Percentiles rank a stretch among this genome's conserved stretches.
Evolutionary conservation across 2,797 vertebrate species (phyloP).

Genomic region (Notolabrus celidotus): DNA sequence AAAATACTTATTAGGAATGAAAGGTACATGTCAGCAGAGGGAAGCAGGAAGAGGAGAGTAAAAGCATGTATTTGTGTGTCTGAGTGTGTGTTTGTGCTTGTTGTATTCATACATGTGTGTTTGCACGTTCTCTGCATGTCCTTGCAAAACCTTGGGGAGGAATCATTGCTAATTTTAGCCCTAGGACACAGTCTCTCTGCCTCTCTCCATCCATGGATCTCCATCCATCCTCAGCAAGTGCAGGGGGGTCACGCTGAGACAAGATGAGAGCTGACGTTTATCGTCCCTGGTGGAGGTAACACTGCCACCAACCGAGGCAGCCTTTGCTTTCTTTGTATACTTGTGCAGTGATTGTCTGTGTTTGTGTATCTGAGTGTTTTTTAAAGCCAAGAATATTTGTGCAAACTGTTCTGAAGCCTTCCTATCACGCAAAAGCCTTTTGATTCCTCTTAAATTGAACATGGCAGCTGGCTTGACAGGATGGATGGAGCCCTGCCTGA

Average conservation of each 20-base stretch:
- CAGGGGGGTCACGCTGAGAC: constrained; percentile 72
- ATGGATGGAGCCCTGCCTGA: constrained; percentile 28
- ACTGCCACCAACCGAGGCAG: constrained; percentile 64
- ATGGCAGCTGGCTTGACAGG: constrained; percentile 29
- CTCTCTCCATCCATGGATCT: constrained; percentile 61
- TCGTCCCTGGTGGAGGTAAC: constrained; percentile 77
- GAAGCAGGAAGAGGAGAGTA: constrained; percentile 14
- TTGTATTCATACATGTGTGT: constrained; percentile 44
- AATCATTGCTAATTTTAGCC: constrained; percentile 84
- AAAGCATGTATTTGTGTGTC: not conserved
- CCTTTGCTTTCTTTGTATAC: constrained; percentile 53
- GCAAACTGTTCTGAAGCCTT: constrained; percentile 44
- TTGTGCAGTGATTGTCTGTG: constrained; percentile 27
- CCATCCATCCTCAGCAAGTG: constrained; percentile 68
- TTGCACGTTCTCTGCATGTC: constrained; percentile 59
- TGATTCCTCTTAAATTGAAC: constrained; percentile 46
- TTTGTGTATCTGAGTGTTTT: not conserved
- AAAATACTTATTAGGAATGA: constrained; percentile 31
- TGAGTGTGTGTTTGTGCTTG: not conserved
- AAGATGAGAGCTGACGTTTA: constrained; percentile 80
- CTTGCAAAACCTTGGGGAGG: constrained; percentile 78
- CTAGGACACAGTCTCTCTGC: constrained; percentile 65
- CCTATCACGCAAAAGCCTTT: constrained; percentile 35
- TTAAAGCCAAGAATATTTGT: not conserved
- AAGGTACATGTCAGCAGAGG: constrained; percentile 32